These are phyloP conservation scores for Misgurnus mizolepis DNA, from an alignment of 2,113 vertebrate species.

Conservation along the genomic window DNA sequence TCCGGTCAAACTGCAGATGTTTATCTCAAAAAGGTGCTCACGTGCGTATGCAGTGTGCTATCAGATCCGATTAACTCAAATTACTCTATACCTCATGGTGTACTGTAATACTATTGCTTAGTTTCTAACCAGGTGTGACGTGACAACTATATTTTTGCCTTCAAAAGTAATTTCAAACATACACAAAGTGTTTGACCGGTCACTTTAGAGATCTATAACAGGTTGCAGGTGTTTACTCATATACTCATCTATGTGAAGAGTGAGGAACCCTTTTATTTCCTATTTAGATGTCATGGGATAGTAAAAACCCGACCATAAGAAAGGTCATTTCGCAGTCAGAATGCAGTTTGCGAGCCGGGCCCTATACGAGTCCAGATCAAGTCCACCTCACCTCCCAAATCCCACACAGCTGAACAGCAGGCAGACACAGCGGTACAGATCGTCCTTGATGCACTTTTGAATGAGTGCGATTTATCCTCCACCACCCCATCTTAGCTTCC, in stretches of 20 bases:
- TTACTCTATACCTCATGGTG: too few relatives aligned
- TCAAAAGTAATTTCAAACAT: too few relatives aligned
- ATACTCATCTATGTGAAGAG: too few relatives aligned
- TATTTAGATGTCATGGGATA: too few relatives aligned
- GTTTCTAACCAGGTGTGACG: too few relatives aligned
- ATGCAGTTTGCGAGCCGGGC: not conserved
- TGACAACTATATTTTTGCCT: too few relatives aligned
- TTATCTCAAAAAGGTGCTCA: slow-evolving; percentile 10
- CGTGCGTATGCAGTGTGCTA: not conserved
- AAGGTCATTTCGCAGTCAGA: not conserved
- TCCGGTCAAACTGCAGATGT: slow-evolving; percentile 41
- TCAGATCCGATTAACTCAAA: not conserved
- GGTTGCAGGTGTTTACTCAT: too few relatives aligned
- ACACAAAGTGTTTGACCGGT: too few relatives aligned
- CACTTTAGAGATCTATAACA: too few relatives aligned
- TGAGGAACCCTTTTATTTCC: too few relatives aligned
- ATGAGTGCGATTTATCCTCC: slow-evolving; percentile 37
- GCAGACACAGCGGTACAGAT: slow-evolving; percentile 20
- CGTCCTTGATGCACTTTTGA: slow-evolving; percentile 23
- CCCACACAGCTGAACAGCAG: slow-evolving; percentile 38
- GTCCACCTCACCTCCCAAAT: slow-evolving; percentile 13
- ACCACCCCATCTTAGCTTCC: slow-evolving; percentile 5
- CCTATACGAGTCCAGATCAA: slow-evolving; percentile 17
- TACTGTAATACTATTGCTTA: too few relatives aligned
- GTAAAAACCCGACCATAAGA: not conserved